These are phyloP conservation scores for Phaethornis superciliosus DNA, from an alignment of 2,113 vertebrate species.

Conservation along the genomic window DNA sequence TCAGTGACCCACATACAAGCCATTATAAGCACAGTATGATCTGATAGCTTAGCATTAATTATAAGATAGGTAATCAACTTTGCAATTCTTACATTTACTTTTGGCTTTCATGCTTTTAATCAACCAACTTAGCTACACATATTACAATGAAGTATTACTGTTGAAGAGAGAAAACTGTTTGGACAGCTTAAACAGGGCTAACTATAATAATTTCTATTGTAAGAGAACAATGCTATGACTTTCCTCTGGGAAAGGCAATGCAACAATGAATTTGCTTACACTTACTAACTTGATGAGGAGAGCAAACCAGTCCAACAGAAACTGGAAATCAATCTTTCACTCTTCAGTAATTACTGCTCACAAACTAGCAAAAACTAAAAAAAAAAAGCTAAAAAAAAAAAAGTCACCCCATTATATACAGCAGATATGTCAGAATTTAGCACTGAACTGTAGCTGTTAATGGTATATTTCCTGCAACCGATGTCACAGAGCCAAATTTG, in stretches of 20 bases:
- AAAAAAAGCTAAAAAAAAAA: neutral
- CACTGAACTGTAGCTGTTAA: neutral
- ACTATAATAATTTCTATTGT: neutral
- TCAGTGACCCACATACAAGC: neutral
- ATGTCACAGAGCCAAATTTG: neutral
- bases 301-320: neutral
- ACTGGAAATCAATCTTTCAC: neutral
- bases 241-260: neutral
- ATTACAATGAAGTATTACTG: neutral
- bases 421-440: neutral
- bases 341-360: neutral
- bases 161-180: neutral
- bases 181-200: neutral
- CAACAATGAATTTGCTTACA: neutral
- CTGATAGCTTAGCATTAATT: conserved; percentile 7
- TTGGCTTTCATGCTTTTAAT: neutral
- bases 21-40: neutral
- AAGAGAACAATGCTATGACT: neutral
- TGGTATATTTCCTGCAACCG: neutral
- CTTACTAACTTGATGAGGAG: neutral
- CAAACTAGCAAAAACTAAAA: neutral
- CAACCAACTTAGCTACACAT: neutral
- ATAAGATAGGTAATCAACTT: neutral
- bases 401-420: neutral
- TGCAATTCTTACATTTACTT: neutral